Conservation (phyloP, 2,113 vertebrate genomes). For the Meles meles region DNA sequence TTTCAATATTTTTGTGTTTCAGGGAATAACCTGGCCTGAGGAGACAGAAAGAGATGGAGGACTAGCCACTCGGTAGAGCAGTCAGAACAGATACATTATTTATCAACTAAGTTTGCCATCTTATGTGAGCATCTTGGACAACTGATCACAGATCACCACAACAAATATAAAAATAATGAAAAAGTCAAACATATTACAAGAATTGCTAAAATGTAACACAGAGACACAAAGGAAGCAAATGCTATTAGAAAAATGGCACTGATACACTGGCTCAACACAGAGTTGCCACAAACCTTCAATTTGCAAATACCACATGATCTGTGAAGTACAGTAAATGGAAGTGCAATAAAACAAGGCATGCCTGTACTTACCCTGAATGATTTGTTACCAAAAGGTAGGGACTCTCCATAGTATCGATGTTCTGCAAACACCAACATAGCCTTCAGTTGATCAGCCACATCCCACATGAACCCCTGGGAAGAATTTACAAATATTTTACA, state of each 20-base stretch:
- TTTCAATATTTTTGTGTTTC: background rate
- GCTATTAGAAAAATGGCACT: background rate
- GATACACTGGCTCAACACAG: background rate
- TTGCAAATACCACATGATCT: background rate
- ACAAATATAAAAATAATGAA: background rate
- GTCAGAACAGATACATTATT: background rate
- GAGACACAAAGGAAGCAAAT: background rate
- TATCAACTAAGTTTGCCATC: background rate
- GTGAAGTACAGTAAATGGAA: background rate
- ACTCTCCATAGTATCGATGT: constrained; percentile 97
- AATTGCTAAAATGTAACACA: background rate
- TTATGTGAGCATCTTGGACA: background rate
- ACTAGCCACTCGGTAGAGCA: background rate
- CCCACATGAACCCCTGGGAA: constrained; percentile 97
- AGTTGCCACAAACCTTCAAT: background rate
- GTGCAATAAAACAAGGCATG: background rate
- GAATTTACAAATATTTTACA: constrained; percentile 1
- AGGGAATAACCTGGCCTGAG: background rate
- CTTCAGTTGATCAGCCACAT: constrained; percentile 90
- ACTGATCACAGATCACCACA: background rate
- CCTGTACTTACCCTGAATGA: constrained; percentile 87
- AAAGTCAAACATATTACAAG: background rate
- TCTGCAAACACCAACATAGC: constrained; percentile 98
- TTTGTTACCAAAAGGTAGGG: constrained; percentile 91
- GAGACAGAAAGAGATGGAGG: background rate